Percentiles rank a stretch among this genome's conserved stretches.
Conservation (phyloP, 2,888 invertebrate genomes). For the Periphyllus acericola region DNA sequence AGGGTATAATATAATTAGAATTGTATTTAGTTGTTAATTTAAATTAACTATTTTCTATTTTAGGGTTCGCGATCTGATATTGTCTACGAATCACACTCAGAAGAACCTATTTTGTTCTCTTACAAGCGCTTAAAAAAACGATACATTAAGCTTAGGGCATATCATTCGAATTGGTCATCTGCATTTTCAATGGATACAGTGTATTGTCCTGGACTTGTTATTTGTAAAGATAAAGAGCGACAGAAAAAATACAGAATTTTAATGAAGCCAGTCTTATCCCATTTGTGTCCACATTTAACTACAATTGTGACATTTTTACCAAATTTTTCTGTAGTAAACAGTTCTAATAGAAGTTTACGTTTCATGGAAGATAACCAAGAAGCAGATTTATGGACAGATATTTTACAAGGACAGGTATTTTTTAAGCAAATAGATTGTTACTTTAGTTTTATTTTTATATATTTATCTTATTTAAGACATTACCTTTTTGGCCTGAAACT, state of each 20-base stretch:
- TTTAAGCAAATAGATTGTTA: neutral
- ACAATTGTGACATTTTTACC: slow-evolving; percentile 83
- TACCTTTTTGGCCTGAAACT: slow-evolving; percentile 85
- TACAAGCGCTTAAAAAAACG: slow-evolving; percentile 71
- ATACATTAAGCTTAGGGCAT: slow-evolving; percentile 71
- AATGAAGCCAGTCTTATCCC: slow-evolving; percentile 77
- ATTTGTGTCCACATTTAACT: slow-evolving; percentile 78
- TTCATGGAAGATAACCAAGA: slow-evolving; percentile 89
- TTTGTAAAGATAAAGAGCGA: slow-evolving; percentile 75
- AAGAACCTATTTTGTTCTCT: slow-evolving; percentile 78
- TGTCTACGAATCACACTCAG: slow-evolving; percentile 71
- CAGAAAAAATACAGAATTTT: slow-evolving; percentile 79
- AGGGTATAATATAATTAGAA: slow-evolving; percentile 70
- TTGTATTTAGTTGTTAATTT: neutral
- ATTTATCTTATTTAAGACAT: slow-evolving; percentile 66
- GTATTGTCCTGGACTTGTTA: slow-evolving; percentile 79
- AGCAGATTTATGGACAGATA: slow-evolving; percentile 84
- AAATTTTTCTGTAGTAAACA: slow-evolving; percentile 81
- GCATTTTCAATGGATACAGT: slow-evolving; percentile 76
- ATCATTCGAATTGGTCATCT: slow-evolving; percentile 76
- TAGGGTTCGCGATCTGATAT: slow-evolving; percentile 75
- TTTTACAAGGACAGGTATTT: slow-evolving; percentile 74
- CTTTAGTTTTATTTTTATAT: slow-evolving; percentile 1
- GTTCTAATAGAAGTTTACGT: slow-evolving; percentile 73
- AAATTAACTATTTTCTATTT: slow-evolving; percentile 59